phyloP scores from a whole-genome alignment of 2,113 vertebrate species.

The Elachura formosa region DNA sequence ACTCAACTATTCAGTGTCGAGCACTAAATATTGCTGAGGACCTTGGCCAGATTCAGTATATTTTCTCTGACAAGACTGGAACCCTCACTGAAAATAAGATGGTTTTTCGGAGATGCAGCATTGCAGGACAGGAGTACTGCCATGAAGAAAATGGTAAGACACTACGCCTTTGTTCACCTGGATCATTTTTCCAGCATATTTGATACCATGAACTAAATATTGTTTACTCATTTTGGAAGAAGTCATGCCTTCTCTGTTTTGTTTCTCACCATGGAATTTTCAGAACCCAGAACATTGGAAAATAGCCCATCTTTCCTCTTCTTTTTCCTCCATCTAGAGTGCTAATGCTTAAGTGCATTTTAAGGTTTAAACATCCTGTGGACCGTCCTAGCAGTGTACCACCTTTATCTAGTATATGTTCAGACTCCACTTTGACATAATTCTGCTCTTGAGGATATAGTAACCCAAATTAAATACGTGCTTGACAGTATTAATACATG shows the following conservation, averaged over 20 bases:
- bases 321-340: background rate
- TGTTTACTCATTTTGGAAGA: background rate
- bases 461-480: background rate
- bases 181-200: background rate
- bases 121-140: slow-evolving; percentile 90
- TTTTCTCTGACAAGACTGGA: slow-evolving; percentile 97
- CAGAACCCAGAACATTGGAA: background rate
- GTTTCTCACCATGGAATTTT: background rate
- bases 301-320: background rate
- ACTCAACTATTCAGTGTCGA: slow-evolving; percentile 85
- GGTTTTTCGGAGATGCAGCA: slow-evolving; percentile 91
- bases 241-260: background rate
- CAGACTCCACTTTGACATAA: background rate
- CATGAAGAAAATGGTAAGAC: slow-evolving; percentile 88
- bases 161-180: background rate
- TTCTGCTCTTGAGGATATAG: background rate
- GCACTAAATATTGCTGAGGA: slow-evolving; percentile 93
- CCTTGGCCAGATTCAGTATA: slow-evolving; percentile 90
- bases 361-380: background rate
- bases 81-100: slow-evolving; percentile 97
- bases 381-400: background rate
- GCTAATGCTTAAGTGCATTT: background rate
- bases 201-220: background rate
- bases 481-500: background rate
- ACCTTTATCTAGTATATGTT: background rate